Evolutionary conservation across 2,888 invertebrate genomes (phyloP).

Genomic region (Lithosia quadra): DNA sequence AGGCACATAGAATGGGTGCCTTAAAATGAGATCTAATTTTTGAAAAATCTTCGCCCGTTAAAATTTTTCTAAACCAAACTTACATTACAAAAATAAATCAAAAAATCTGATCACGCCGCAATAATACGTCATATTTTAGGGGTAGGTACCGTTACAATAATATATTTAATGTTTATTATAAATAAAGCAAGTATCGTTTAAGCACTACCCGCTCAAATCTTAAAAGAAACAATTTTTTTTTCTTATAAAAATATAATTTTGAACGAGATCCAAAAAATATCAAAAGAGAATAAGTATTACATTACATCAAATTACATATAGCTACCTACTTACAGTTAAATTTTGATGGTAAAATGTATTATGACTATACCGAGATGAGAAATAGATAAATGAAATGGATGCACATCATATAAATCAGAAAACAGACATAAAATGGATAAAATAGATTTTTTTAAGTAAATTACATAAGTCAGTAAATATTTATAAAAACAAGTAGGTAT

Average conservation of each 20-base stretch:
- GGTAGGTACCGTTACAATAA: slow-evolving; percentile 70
- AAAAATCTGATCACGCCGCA: slow-evolving; percentile 71
- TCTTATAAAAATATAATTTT: slow-evolving; percentile 71
- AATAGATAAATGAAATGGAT: slow-evolving; percentile 39
- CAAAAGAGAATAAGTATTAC: slow-evolving; percentile 61
- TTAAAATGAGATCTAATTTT: slow-evolving; percentile 83
- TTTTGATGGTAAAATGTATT: slow-evolving; percentile 56
- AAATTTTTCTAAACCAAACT: slow-evolving; percentile 68
- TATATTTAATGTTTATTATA: slow-evolving; percentile 55
- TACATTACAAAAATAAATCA: slow-evolving; percentile 60
- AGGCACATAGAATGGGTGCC: slow-evolving; percentile 69
- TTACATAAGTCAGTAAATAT: slow-evolving; percentile 2
- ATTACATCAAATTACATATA: slow-evolving; percentile 68
- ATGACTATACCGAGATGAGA: slow-evolving; percentile 47
- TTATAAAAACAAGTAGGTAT: not conserved
- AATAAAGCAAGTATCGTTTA: slow-evolving; percentile 69
- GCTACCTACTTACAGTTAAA: slow-evolving; percentile 76
- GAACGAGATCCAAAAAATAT: slow-evolving; percentile 76
- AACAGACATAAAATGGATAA: slow-evolving; percentile 34
- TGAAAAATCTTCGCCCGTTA: slow-evolving; percentile 73
- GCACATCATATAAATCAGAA: slow-evolving; percentile 12
- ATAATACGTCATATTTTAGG: slow-evolving; percentile 75
- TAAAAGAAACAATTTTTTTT: slow-evolving; percentile 58
- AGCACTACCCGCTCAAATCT: slow-evolving; percentile 81
- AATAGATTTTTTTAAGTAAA: slow-evolving; percentile 12